A percentile compares a stretch with the other conserved stretches of the same genome.
These are phyloP conservation scores for Zosterops lateralis DNA, from an alignment of 2,113 vertebrate species.

Conservation along the genomic window DNA sequence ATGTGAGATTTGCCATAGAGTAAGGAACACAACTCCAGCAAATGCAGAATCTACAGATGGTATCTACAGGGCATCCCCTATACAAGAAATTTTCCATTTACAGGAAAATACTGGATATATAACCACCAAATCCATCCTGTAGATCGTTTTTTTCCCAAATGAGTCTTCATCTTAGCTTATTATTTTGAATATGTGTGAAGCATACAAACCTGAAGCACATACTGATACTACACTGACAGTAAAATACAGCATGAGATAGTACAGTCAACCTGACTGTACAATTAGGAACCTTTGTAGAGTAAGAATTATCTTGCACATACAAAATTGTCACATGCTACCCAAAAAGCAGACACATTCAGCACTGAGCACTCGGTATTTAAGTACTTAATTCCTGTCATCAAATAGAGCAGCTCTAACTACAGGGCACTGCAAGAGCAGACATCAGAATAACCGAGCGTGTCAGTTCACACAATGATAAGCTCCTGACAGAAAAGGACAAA, in stretches of 20 bases:
- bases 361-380: neutral
- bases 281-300: neutral
- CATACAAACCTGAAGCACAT: neutral
- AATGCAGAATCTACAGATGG: neutral
- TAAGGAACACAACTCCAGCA: neutral
- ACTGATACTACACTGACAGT: neutral
- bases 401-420: neutral
- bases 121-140: neutral
- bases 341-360: neutral
- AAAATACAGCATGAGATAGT: neutral
- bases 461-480: neutral
- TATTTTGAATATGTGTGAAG: neutral
- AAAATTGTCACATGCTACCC: neutral
- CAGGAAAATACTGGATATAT: neutral
- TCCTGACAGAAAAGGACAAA: neutral
- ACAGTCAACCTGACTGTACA: neutral
- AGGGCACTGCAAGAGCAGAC: neutral
- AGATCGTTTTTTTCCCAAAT: neutral
- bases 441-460: neutral
- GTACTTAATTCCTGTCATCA: constrained; percentile 2
- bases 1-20: neutral
- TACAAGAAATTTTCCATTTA: neutral
- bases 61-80: neutral
- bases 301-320: neutral
- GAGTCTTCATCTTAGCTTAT: neutral